Evolutionary conservation across 2,113 vertebrate genomes (phyloP), one percentile per base, ranked within the genome.

Genomic region (Lathamus discolor): DNA sequence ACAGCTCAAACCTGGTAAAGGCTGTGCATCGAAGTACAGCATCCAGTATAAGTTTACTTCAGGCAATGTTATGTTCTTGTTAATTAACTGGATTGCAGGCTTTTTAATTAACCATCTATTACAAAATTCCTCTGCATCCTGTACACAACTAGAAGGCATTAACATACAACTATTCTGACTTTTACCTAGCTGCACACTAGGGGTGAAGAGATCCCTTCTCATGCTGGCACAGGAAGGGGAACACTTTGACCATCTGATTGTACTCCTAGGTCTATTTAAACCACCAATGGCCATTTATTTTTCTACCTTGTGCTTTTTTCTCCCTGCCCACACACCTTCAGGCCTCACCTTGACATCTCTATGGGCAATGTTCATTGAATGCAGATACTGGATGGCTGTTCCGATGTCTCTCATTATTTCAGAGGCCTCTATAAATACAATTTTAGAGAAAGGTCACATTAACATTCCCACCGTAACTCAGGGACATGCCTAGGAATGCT

Each of bases 391-490:
- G 69, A 99, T 99, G 96, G 99, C 99, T 16, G 98, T 99, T 63
- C 99, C 99, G 7, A 99, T 99, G 96, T 99, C 99, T 68, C 98
- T 97, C 99, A 99, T 99, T 86, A 99, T 99, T 96, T 98, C 99
- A 44, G 99, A 98, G 15, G 98, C 99, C 98, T 99, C 99, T 99
- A 97, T 39, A 95, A 95, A 95, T 39, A 95, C 46, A 88, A 66
- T 92, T 49, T 94, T 39, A 90, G 73, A 95, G 92, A 97, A 97
- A 97, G 97, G 94, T 97, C 96, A 97, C 87, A 94, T 97, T 97
- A 97, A 88, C 91, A 96, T 97, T 94, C 91, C 77, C 75, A 77
- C 77, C 57, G 64, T 85, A 93, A 81, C 59, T 92, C 84, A 67
- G 89, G 86, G 70, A 89, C 90, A 95, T 62, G 77, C 89, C 61